Evolutionary conservation across 1,140 invertebrate genomes (phyloP), one percentile per base, ranked within the genome.

Genomic region (Formica exsecta): DNA sequence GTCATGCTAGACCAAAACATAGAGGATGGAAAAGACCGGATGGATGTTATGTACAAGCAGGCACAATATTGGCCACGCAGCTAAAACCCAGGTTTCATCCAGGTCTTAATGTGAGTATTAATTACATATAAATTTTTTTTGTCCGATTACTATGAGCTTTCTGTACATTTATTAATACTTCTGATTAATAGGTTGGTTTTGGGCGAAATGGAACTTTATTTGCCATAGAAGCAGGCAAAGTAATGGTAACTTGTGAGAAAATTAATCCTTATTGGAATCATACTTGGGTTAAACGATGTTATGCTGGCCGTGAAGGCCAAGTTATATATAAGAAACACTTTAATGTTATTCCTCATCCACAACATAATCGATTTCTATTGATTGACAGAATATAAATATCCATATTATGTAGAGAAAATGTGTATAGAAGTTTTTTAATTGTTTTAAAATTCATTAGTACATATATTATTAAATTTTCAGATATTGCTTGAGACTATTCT

Each of bases 241-340:
- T 98, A 5, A 93, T 97, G 1, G 95, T 98, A 1, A 97, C 97
- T 9, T 98, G 97, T 95, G 98, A 98, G 92, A 96, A 97, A 91
- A 95, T 97, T 81, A 95, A 98, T 87, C 96, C 96, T 0, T 96
- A 97, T 88, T 97, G 97, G 97, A 95, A 97, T 29, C 96, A 97
- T 88, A 95, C 94, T 0, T 98, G 97, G 97, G 95, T 97, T 7
- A 94, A 96, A 91, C 92, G 95, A 44, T 94, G 95, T 85, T 98
- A 98, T 92, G 93, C 91, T 2, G 96, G 96, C 1, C 94, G 97
- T 86, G 94, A 96, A 89, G 92, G 95, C 4, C 95, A 96, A 91
- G 95, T 94, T n/a, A 97, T 98, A 90, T 97, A 97, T 90, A 98
- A 98, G 92, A 98, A 98, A 92, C 97, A 98, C 90, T 97, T 97